These are phyloP conservation scores for Cheilosia pagana DNA, from an alignment of 2,888 invertebrate genomes.

Conservation along the genomic window DNA sequence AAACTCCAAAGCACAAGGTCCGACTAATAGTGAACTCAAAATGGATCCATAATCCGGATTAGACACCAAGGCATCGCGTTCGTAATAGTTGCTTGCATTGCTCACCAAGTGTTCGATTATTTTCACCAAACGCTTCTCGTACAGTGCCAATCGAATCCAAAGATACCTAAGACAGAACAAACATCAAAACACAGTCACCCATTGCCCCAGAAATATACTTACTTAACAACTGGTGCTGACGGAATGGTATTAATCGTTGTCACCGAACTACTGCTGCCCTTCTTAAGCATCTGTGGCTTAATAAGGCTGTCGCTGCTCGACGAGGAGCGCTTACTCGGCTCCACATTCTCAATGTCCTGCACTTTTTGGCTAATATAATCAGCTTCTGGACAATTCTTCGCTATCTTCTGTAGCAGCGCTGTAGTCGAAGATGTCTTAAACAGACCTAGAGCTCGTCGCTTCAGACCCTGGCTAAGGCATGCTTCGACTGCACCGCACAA, in stretches of 20 bases:
- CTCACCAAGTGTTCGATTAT: slow-evolving; percentile 94
- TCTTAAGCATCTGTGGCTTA: slow-evolving; percentile 87
- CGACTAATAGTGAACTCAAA: slow-evolving; percentile 94
- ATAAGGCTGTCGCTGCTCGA: slow-evolving; percentile 87
- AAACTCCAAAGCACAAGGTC: slow-evolving; percentile 96
- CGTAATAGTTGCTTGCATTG: slow-evolving; percentile 94
- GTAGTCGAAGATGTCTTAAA: slow-evolving; percentile 97
- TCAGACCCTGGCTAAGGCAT: slow-evolving; percentile 90
- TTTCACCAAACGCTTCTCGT: slow-evolving; percentile 93
- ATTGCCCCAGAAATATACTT: neutral
- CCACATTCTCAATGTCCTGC: slow-evolving; percentile 89
- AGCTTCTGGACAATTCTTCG: slow-evolving; percentile 91
- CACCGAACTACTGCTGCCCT: slow-evolving; percentile 86
- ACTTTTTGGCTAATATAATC: slow-evolving; percentile 91
- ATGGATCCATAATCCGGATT: slow-evolving; percentile 96
- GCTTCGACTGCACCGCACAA: slow-evolving; percentile 96
- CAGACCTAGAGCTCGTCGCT: slow-evolving; percentile 90
- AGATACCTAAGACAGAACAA: slow-evolving; percentile 86
- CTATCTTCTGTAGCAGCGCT: slow-evolving; percentile 96
- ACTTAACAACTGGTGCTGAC: slow-evolving; percentile 68
- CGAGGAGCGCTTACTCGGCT: slow-evolving; percentile 87
- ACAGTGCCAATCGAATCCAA: slow-evolving; percentile 95
- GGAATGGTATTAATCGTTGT: slow-evolving; percentile 70
- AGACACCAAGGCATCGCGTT: slow-evolving; percentile 93
- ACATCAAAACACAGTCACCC: neutral